These are phyloP conservation scores for Scomberomorus guttatus DNA, from an alignment of 2,797 vertebrate species.

Conservation along the genomic window DNA sequence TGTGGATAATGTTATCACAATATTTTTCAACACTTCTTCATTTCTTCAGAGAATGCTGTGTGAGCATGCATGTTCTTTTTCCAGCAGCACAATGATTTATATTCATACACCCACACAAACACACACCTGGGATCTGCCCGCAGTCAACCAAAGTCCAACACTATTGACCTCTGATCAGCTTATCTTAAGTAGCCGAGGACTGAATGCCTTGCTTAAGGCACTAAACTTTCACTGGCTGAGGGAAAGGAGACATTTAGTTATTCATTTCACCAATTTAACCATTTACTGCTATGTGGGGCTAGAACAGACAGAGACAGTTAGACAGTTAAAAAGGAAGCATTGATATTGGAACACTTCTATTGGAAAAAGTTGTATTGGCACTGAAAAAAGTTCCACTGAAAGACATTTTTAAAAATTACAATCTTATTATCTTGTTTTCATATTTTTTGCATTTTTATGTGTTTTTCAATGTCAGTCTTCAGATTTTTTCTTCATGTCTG, in stretches of 20 bases:
- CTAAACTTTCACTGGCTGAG: slow-evolving; percentile 23
- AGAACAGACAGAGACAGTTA: too few species aligned
- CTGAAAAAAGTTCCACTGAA: too few species aligned
- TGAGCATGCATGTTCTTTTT: slow-evolving; percentile 25
- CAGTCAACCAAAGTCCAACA: slow-evolving; percentile 39
- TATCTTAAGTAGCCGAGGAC: slow-evolving; percentile 48
- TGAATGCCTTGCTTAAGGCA: slow-evolving; percentile 39
- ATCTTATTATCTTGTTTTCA: too few species aligned
- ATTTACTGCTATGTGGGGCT: neutral
- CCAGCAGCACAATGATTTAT: slow-evolving; percentile 36
- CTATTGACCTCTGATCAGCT: slow-evolving; percentile 60
- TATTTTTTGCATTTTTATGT: too few species aligned
- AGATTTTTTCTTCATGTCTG: too few species aligned
- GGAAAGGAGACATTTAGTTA: slow-evolving; percentile 34
- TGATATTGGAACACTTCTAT: too few species aligned
- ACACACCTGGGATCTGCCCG: slow-evolving; percentile 37
- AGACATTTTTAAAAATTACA: too few species aligned
- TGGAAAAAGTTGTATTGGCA: too few species aligned
- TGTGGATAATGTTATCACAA: slow-evolving; percentile 25
- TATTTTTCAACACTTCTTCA: slow-evolving; percentile 17
- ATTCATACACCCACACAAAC: slow-evolving; percentile 59
- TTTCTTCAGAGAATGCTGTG: slow-evolving; percentile 37
- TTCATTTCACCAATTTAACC: slow-evolving; percentile 21
- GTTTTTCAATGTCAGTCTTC: too few species aligned
- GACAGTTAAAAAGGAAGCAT: too few species aligned